Evolutionary conservation across 2,888 invertebrate genomes (phyloP), one percentile per base, ranked within the genome.

Genomic region (Drosophila fungiperda): DNA sequence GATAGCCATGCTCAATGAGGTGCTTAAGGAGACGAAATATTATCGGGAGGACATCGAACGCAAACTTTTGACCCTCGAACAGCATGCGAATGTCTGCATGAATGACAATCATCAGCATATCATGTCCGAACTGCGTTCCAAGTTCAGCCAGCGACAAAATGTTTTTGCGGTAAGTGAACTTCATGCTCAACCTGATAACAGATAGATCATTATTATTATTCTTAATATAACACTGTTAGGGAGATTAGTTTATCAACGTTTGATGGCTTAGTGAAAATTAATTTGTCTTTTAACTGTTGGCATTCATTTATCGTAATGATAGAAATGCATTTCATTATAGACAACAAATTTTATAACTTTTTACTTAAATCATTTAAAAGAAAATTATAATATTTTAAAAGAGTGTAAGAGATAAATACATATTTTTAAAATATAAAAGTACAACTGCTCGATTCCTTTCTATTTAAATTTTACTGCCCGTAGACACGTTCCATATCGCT

Each of bases 401-500:
- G 9, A 40, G 9, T n/a, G n/a, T 40, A 40, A 38, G 4, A 40
- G 17, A 40, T 9, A 40, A 17, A 17, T 8, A 38, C 35, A 15
- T 6, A 15, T 36, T 36, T 36, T 9, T 42, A 5, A 20, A 50
- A 9, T n/a, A 2, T 1, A 49, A 8, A 50, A 29, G 5, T 5
- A n/a, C 29, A 50, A 20, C 36, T 6, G 1, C 7, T 20, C n/a
- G 40, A n/a, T n/a, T 40, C 11, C n/a, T n/a, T 42, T 42, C 20
- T 2, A 42, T 1, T 1, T 36, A 36, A 36, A 36, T 29, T 11
- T 20, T 17, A 17, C 12, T 32, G 8, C 36, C 29, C 2, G 17
- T 40, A 93, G 93, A 92, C 93, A 76, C 92, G 93, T 83, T 93
- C 95, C 4, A 94, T 94, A 15, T 95, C 95, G 69, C 94, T 95